phyloP scores from a whole-genome alignment of 1,140 invertebrate species.

The Diabrotica undecimpunctata region DNA sequence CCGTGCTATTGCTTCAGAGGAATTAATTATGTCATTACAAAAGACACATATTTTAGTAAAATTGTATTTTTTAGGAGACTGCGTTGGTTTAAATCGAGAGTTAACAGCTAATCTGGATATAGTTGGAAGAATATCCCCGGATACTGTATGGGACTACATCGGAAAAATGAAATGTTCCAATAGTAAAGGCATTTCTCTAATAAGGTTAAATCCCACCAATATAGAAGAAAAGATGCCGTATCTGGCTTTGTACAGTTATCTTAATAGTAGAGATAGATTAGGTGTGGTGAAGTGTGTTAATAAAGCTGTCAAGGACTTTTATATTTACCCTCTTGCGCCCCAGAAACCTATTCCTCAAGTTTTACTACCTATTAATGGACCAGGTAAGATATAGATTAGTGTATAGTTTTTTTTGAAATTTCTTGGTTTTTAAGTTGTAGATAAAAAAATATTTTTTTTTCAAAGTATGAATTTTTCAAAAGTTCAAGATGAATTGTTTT shows the following conservation, averaged over 20 bases:
- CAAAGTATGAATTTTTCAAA: too few relatives aligned
- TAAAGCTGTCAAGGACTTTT: conserved; percentile 88
- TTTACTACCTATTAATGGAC: conserved; percentile 72
- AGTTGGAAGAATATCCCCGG: conserved; percentile 85
- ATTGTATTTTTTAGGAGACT: conserved; percentile 56
- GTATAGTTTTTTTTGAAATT: neutral
- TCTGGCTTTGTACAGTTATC: conserved; percentile 83
- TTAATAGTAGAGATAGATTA: conserved; percentile 72
- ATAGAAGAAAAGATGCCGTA: conserved; percentile 83
- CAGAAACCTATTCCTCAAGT: conserved; percentile 73
- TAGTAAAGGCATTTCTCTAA: conserved; percentile 82
- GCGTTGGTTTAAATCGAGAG: conserved; percentile 65
- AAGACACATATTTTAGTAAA: too few relatives aligned
- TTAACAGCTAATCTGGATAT: conserved; percentile 78
- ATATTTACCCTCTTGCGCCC: conserved; percentile 82
- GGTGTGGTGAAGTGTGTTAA: conserved; percentile 62
- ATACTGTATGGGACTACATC: conserved; percentile 92
- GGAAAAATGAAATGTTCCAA: conserved; percentile 83
- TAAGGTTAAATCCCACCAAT: conserved; percentile 74
- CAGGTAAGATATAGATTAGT: conserved; percentile 51
- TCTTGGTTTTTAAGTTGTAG: neutral
- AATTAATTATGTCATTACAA: too few relatives aligned
- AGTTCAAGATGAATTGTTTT: too few relatives aligned
- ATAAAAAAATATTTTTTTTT: conserved; percentile 5
- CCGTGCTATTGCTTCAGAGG: too few relatives aligned